Base-by-base conservation (phyloP, 1,140 invertebrate genomes). In the Drosophila sechellia region DNA sequence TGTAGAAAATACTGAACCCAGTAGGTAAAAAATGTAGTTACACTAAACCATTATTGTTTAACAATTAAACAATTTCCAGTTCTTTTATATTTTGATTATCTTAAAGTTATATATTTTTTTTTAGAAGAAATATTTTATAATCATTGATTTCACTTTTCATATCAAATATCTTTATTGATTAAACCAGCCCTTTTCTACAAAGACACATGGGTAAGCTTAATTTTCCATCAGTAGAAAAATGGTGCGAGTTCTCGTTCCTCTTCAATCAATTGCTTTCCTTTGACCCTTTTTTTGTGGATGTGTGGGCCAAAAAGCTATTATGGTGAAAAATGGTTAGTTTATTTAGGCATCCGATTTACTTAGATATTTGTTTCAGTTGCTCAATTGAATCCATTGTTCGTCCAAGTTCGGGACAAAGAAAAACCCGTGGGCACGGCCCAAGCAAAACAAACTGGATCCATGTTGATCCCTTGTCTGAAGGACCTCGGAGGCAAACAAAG, bases 311-410 rank as follows among this genome's bases (percentile, higher is more conserved):
- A 71, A 56, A 40, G 68, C 52, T 56, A 71, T 71, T 71, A 70
- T 70, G 64, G 65, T 71, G 68, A 71, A 71, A 71, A 71, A 71
- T 71, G 70, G 68, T 71, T 71, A 71, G 68, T 71, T 71, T 71
- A 71, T 57, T 71, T 71, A 57, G 68, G 68, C 68, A 71, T 70
- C 52, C 65, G 68, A 70, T 42, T 71, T 71, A 57, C 68, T 70
- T 57, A 57, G 68, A 70, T 71, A 71, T 71, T 71, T 71, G 68
- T 71, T 71, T 71, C 64, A 70, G 50, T 37, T 70, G 68, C 42
- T 74, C 70, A 74, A 74, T 74, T 64, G 71, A 64, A 42, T 64
- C 52, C 71, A 55, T 74, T 74, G 58, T 64, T 56, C 49, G 25
- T n/a, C 49, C 31, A 31, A 8, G 34, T 0, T 17, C 20, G 42